Evolutionary conservation across 2,113 vertebrate genomes (phyloP), one percentile per base, ranked within the genome.

Genomic region (Pygoscelis adeliae): DNA sequence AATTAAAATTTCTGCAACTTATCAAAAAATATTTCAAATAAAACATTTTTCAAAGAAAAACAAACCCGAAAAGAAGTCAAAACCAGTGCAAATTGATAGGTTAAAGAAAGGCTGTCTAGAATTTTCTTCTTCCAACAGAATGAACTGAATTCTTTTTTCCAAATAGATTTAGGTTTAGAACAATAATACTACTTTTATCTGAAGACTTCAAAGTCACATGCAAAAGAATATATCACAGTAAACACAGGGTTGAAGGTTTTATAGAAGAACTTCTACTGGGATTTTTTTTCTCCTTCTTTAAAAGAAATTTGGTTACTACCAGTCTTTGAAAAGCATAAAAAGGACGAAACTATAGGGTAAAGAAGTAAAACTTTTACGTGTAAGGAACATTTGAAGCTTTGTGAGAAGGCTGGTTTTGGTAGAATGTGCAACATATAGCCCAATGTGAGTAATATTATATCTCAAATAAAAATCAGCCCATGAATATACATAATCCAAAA

Each of bases 401-500:
- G 97, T 94, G 92, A 97, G 85, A 95, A 97, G 96, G 94, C 94
- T 98, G 97, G 95, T 98, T 98, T 96, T 94, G 97, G 98, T 73
- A 96, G 97, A 97, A 97, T 34, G 67, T 87, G 96, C 55, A 82
- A 98, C 98, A 97, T 97, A 97, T 96, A 97, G 97, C 95, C 97
- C 98, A 96, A 94, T 4, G 95, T 88, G 96, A 98, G 98, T 97
- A 97, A 97, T 96, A 96, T 93, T 97, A 93, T 98, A 98, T 99
- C 98, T 96, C 97, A 98, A 98, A 98, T 98, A 98, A 98, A 98
- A 98, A 98, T 98, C 98, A 98, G 98, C 89, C 98, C 97, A 98
- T 98, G 98, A 98, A 98, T 98, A 98, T 98, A 98, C 98, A 98
- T 98, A 98, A 98, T 98, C 98, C 98, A 97, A 97, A 98, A 98